These are phyloP conservation scores for Strigamia maritima DNA, from an alignment of 2,888 invertebrate species.

Conservation along the genomic window DNA sequence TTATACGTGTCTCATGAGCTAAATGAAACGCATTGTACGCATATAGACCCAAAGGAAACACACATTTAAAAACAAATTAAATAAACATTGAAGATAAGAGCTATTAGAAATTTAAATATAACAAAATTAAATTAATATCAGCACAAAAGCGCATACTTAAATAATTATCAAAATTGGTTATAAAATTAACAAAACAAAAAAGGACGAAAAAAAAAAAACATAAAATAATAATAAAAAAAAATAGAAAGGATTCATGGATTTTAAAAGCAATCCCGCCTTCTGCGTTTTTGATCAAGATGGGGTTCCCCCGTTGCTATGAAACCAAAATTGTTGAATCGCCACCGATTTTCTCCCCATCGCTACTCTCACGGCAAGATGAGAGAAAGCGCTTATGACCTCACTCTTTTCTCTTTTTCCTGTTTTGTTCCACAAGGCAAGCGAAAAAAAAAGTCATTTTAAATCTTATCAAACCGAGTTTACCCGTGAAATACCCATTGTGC, in stretches of 20 bases:
- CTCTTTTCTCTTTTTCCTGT: slow-evolving; percentile 17
- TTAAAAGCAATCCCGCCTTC: slow-evolving; percentile 1
- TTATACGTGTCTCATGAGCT: slow-evolving; percentile 11
- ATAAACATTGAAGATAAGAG: neutral
- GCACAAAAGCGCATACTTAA: neutral
- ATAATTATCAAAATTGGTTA: neutral
- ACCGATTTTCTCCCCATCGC: slow-evolving; percentile 31
- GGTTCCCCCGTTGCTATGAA: slow-evolving; percentile 31
- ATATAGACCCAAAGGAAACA: neutral
- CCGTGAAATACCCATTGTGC: neutral
- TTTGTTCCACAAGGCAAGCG: neutral
- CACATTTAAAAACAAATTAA: slow-evolving; percentile 15
- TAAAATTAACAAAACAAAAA: neutral
- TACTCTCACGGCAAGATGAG: neutral
- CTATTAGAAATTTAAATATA: neutral
- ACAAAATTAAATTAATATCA: neutral
- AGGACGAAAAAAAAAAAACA: neutral
- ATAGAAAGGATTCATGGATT: neutral
- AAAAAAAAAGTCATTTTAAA: slow-evolving; percentile 23
- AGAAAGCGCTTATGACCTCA: neutral
- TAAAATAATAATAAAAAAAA: neutral
- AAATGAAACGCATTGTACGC: slow-evolving; percentile 4
- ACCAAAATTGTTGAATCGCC: slow-evolving; percentile 30
- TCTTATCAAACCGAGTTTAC: slow-evolving; percentile 14
- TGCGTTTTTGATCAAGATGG: slow-evolving; percentile 16